Evolutionary conservation across 2,113 vertebrate species (phyloP).

Genomic region (Neodon shergylaensis): DNA sequence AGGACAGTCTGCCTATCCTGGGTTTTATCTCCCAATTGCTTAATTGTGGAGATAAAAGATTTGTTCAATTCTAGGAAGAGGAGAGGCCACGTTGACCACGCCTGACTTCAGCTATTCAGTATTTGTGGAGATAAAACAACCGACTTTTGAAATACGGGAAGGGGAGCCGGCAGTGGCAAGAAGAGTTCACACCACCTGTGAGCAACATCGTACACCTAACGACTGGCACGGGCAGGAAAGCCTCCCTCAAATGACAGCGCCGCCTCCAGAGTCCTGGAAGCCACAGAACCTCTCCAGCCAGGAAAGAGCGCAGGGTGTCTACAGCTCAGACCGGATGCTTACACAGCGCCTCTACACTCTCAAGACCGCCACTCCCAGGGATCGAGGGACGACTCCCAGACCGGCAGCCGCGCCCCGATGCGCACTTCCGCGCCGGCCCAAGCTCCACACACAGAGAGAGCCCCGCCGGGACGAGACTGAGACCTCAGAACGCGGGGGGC

Average conservation of each 20-base stretch:
- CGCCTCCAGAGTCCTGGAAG: not conserved
- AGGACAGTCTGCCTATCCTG: not conserved
- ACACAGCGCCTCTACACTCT: not conserved
- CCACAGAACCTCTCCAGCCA: not conserved
- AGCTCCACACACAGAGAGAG: not conserved
- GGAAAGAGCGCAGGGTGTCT: not conserved
- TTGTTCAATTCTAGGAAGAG: not conserved
- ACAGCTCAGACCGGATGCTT: not conserved
- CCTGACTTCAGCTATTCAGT: not conserved
- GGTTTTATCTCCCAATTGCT: not conserved
- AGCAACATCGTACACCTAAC: not conserved
- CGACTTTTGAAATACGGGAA: not conserved
- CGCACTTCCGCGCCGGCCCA: not conserved
- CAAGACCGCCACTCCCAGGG: not conserved
- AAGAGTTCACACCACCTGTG: not conserved
- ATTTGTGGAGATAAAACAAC: not conserved
- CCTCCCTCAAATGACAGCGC: not conserved
- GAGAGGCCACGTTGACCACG: too few relatives aligned
- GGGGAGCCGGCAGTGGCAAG: not conserved
- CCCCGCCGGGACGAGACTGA: fast-evolving
- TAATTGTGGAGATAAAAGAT: not conserved
- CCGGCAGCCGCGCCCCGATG: not conserved
- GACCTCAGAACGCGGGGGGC: not conserved
- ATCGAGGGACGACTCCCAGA: not conserved
- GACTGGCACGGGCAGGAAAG: not conserved